Percentiles rank a stretch among this genome's conserved stretches.
Evolutionary conservation across 2,113 vertebrate species (phyloP).

Genomic region (Salvator merianae): DNA sequence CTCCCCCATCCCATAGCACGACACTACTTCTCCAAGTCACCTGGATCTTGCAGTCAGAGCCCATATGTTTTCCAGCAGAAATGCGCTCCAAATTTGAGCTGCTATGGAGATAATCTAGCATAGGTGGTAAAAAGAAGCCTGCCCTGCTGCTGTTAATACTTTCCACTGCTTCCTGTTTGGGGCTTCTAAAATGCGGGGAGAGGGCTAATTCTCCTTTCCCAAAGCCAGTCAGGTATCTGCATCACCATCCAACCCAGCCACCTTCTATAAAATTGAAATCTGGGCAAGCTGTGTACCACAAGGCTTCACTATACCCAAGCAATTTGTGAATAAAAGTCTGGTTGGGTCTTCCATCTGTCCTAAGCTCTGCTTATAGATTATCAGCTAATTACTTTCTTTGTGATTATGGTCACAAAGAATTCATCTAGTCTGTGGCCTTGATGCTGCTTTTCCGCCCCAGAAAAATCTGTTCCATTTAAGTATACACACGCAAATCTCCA

Average conservation of each 20-base stretch:
- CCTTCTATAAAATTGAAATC: slow-evolving; percentile 2
- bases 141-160: background rate
- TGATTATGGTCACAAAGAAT: slow-evolving; percentile 13
- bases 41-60: background rate
- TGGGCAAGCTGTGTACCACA: background rate
- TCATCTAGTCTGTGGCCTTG: background rate
- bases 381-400: slow-evolving; percentile 14
- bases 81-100: background rate
- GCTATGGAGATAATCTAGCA: background rate
- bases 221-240: background rate
- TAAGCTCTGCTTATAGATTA: slow-evolving; percentile 7
- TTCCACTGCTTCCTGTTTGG: background rate
- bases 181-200: background rate
- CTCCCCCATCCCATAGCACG: background rate
- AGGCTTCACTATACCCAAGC: background rate
- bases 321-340: slow-evolving; percentile 13
- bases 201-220: background rate
- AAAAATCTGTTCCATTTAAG: background rate
- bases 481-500: background rate
- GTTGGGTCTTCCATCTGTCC: slow-evolving; percentile 2
- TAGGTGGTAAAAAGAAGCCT: background rate
- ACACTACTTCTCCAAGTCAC: background rate
- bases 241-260: background rate
- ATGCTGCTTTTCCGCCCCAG: background rate
- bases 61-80: background rate